phyloP scores from a whole-genome alignment of 1,140 invertebrate species.

The Bemisia tabaci region DNA sequence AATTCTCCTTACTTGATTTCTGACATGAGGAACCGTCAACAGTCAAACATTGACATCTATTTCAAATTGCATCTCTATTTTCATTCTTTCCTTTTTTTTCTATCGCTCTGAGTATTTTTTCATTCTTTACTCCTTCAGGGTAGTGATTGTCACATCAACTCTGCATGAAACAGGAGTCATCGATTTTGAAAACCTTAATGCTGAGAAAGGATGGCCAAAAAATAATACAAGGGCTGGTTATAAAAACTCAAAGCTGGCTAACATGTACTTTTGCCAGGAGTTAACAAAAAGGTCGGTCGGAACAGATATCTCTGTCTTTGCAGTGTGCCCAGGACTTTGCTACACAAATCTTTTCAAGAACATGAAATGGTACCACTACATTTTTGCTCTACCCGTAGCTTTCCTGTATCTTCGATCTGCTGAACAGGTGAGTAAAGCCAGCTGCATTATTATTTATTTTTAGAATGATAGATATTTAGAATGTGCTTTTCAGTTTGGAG shows the following conservation, averaged over 20 bases:
- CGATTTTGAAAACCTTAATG: slow-evolving; percentile 56
- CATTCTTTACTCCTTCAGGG: no score
- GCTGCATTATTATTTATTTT: slow-evolving; percentile 9
- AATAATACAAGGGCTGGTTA: slow-evolving; percentile 52
- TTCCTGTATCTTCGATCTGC: slow-evolving; percentile 54
- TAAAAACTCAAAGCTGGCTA: slow-evolving; percentile 64
- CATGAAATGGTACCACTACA: slow-evolving; percentile 53
- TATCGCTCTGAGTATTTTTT: no score
- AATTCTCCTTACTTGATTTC: no score
- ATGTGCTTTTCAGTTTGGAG: slow-evolving; percentile 8
- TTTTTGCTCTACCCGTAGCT: slow-evolving; percentile 50
- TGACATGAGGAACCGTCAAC: no score
- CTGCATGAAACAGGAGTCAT: slow-evolving; percentile 47
- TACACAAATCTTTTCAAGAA: slow-evolving; percentile 62
- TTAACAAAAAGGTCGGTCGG: slow-evolving; percentile 35
- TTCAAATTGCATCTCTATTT: no score
- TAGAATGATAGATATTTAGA: slow-evolving; percentile 1
- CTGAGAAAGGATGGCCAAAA: slow-evolving; percentile 34
- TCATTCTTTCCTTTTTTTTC: no score
- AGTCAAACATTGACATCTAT: no score
- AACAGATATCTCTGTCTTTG: slow-evolving; percentile 51
- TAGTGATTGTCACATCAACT: slow-evolving; percentile 41
- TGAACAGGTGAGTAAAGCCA: slow-evolving; percentile 43
- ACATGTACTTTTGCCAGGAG: slow-evolving; percentile 50
- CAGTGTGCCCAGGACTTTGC: slow-evolving; percentile 71